Evolutionary conservation across 2,888 invertebrate species (phyloP).

Genomic region (Nysson spinosus): DNA sequence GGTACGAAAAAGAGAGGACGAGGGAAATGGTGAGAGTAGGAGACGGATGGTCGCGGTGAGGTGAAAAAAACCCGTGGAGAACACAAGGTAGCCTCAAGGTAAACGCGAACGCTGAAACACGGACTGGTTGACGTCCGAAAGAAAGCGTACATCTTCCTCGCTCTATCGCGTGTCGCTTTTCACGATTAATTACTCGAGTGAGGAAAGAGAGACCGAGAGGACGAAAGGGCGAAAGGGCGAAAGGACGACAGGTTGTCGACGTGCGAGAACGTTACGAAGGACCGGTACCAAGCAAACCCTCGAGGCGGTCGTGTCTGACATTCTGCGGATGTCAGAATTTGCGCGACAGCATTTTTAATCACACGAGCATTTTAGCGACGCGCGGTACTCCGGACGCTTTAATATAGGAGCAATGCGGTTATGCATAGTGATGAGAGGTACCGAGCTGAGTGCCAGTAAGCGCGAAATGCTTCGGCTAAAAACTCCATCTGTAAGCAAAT

Average conservation of each 20-base stretch:
- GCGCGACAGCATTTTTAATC: slow-evolving; percentile 76
- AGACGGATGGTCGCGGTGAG: background rate
- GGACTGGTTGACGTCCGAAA: background rate
- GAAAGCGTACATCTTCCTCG: slow-evolving; percentile 3
- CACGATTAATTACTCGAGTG: slow-evolving; percentile 50
- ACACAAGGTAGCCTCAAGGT: background rate
- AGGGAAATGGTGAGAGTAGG: no score
- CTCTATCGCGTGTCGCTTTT: slow-evolving; percentile 19
- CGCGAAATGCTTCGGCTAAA: slow-evolving; percentile 72
- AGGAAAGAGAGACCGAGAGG: slow-evolving; percentile 12
- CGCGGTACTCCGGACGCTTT: slow-evolving; percentile 60
- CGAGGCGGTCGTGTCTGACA: slow-evolving; percentile 52
- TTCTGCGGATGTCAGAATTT: slow-evolving; percentile 69
- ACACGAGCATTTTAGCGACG: slow-evolving; percentile 70
- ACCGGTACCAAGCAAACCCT: slow-evolving; percentile 24
- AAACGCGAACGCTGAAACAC: slow-evolving; percentile 8
- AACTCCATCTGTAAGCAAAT: slow-evolving; percentile 77
- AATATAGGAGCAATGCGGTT: slow-evolving; percentile 76
- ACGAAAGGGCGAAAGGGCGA: slow-evolving; percentile 27
- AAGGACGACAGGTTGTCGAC: slow-evolving; percentile 64
- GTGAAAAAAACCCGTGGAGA: background rate
- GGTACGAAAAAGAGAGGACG: background rate
- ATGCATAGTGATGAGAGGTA: slow-evolving; percentile 72
- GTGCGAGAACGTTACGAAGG: slow-evolving; percentile 46
- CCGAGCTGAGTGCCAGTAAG: slow-evolving; percentile 57